Percentiles rank a stretch among this genome's conserved stretches.
phyloP scores from a whole-genome alignment of 2,797 vertebrate species.

The Enteromius mattozi region DNA sequence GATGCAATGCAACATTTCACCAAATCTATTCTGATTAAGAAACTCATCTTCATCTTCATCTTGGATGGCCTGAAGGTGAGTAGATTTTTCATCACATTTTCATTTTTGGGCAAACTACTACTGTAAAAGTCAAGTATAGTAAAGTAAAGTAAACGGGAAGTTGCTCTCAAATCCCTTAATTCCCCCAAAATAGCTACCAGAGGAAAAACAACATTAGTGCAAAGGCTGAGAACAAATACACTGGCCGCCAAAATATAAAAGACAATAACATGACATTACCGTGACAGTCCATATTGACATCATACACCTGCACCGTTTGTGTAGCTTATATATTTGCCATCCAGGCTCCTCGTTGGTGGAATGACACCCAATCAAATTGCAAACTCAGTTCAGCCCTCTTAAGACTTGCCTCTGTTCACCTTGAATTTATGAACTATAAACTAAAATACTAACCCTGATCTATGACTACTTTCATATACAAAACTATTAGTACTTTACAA shows the following conservation, averaged over 20 bases:
- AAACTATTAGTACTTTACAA: not conserved
- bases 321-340: not conserved
- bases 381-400: not conserved
- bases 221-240: slow-evolving; percentile 46
- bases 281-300: not conserved
- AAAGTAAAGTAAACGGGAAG: slow-evolving; percentile 19
- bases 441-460: not conserved
- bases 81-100: not conserved
- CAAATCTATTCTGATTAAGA: not conserved
- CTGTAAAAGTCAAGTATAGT: slow-evolving; percentile 43
- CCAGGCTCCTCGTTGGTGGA: slow-evolving; percentile 8
- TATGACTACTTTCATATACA: not conserved
- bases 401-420: not conserved
- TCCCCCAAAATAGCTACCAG: not conserved
- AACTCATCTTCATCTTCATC: not conserved
- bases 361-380: not conserved
- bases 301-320: not conserved
- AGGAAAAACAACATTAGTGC: slow-evolving; percentile 41
- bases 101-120: not conserved
- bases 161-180: slow-evolving; percentile 6
- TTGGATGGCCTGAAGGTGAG: not conserved
- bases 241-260: not conserved
- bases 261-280: not conserved
- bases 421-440: not conserved
- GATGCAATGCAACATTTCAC: not conserved